Evolutionary conservation across 2,797 vertebrate species (phyloP).

Genomic region (Heliangelus exortis): DNA sequence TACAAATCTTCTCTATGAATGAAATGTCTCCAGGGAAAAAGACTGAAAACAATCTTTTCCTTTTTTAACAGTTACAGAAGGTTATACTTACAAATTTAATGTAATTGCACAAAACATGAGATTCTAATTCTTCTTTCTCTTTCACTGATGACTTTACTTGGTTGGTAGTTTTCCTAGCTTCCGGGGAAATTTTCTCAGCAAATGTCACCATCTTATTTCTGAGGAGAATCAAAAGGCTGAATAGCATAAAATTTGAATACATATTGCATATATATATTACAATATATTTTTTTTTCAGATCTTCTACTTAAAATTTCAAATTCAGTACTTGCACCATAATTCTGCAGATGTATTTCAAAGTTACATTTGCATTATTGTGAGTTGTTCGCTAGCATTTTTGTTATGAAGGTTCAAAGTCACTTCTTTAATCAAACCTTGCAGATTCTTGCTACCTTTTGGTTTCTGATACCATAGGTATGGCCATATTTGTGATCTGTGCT

Average conservation of each 20-base stretch:
- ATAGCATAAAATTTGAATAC: background rate
- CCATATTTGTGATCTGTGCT: background rate
- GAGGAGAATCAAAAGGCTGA: background rate
- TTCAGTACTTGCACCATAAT: background rate
- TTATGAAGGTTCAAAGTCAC: background rate
- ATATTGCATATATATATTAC: background rate
- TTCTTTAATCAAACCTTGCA: background rate
- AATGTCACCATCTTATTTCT: slow-evolving; percentile 14
- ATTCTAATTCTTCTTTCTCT: slow-evolving; percentile 27
- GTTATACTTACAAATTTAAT: slow-evolving; percentile 3
- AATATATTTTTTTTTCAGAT: background rate
- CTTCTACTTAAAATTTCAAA: slow-evolving; percentile 3
- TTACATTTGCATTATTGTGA: background rate
- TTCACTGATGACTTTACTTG: background rate
- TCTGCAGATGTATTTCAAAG: background rate
- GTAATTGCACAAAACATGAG: background rate
- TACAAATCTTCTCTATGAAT: background rate
- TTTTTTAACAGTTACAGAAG: slow-evolving; percentile 14
- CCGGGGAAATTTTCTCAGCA: background rate
- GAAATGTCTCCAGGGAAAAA: background rate
- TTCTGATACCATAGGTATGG: background rate
- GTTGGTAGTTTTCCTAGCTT: background rate
- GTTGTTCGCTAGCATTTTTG: background rate
- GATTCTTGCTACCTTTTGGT: background rate
- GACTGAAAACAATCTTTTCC: slow-evolving; percentile 11